phyloP scores from a whole-genome alignment of 2,797 vertebrate genomes.

The Chrosomus eos region DNA sequence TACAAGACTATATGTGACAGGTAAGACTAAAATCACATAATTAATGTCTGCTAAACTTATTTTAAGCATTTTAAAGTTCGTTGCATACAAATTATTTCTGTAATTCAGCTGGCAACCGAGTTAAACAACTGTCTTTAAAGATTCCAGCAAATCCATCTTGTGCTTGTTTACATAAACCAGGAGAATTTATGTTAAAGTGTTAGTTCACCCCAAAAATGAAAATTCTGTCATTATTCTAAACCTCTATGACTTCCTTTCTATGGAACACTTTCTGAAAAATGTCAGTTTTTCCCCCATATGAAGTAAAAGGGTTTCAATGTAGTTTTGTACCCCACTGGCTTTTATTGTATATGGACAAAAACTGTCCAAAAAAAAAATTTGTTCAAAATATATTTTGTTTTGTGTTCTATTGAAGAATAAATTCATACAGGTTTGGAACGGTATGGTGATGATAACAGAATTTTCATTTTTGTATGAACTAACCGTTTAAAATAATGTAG shows the following conservation, averaged over 20 bases:
- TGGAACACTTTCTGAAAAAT: no score
- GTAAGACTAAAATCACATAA: conserved; percentile 43
- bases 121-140: background rate
- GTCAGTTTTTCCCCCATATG: background rate
- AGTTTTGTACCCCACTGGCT: background rate
- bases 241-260: no score
- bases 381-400: background rate
- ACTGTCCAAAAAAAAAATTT: background rate
- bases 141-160: background rate
- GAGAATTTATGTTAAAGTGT: background rate
- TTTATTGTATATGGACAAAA: background rate
- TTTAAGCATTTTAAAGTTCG: background rate
- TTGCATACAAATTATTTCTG: background rate
- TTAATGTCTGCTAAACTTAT: background rate
- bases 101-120: no score
- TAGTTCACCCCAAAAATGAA: background rate
- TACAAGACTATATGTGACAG: conserved; percentile 49
- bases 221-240: no score
- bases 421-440: background rate
- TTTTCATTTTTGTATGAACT: background rate
- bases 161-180: background rate
- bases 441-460: background rate
- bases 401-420: background rate
- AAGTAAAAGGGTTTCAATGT: background rate
- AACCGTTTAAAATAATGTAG: background rate